Conservation (phyloP, 2,797 vertebrate genomes). For the Sebastes trivittatus region DNA sequence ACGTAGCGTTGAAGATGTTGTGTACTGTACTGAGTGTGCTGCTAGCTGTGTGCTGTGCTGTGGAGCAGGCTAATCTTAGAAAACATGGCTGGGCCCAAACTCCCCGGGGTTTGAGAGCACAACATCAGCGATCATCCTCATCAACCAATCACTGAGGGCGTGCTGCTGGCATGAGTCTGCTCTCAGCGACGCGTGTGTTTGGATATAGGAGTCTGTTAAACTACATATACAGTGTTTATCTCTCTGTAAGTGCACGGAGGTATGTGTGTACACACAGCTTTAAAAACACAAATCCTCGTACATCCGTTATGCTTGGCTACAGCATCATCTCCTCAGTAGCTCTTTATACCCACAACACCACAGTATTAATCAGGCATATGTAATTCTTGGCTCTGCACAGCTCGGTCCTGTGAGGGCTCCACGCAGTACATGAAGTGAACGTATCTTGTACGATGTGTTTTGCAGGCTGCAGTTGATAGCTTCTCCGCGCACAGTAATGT, state of each 20-base stretch:
- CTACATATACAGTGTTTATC: conserved; percentile 42
- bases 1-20: neutral
- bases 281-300: conserved; percentile 40
- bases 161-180: conserved; percentile 41
- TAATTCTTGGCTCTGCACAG: conserved; percentile 21
- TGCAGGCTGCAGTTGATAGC: conserved; percentile 57
- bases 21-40: conserved; percentile 29
- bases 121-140: conserved; percentile 66
- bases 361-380: conserved; percentile 47
- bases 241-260: conserved; percentile 23
- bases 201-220: conserved; percentile 12
- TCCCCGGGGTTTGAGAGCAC: conserved; percentile 50
- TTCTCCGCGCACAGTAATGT: conserved; percentile 51
- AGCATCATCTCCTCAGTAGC: conserved; percentile 22
- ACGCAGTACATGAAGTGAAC: neutral
- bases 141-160: conserved; percentile 46
- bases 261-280: conserved; percentile 52
- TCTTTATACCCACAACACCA: conserved; percentile 8
- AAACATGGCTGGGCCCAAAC: conserved; percentile 56
- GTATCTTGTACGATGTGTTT: conserved; percentile 60
- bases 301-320: conserved; percentile 33
- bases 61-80: conserved; percentile 73
- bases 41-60: conserved; percentile 41
- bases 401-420: conserved; percentile 19
- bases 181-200: conserved; percentile 21